Percentiles rank a stretch among this genome's conserved stretches.
phyloP scores from a whole-genome alignment of 2,888 invertebrate genomes.

The Cosmorhoe ocellata region DNA sequence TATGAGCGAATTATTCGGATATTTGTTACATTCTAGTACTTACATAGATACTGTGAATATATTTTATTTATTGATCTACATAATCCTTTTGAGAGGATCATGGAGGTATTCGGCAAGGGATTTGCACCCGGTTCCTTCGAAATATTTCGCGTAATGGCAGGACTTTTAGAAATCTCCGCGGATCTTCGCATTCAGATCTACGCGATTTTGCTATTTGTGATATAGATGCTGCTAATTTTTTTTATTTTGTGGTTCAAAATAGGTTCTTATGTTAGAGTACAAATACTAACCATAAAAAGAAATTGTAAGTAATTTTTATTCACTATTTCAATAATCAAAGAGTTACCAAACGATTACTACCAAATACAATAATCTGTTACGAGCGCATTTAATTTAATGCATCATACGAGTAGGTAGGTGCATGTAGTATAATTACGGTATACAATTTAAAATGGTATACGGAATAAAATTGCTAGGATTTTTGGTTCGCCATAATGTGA shows the following conservation, averaged over 20 bases:
- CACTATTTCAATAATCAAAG: no score
- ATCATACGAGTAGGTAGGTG: no score
- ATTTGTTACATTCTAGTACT: slow-evolving; percentile 35
- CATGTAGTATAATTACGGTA: no score
- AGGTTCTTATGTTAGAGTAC: no score
- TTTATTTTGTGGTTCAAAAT: no score
- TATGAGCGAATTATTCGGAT: slow-evolving; percentile 58
- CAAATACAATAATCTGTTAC: no score
- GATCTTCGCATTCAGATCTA: neutral
- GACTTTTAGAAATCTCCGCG: neutral
- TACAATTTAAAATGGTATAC: no score
- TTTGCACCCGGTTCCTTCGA: slow-evolving; percentile 20
- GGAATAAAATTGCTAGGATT: slow-evolving; percentile 1
- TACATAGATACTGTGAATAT: slow-evolving; percentile 39
- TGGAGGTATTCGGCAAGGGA: slow-evolving; percentile 35
- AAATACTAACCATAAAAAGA: no score
- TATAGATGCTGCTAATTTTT: no score
- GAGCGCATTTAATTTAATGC: no score
- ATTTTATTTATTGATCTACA: slow-evolving; percentile 61
- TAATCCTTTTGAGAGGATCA: slow-evolving; percentile 47
- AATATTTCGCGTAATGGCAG: slow-evolving; percentile 1
- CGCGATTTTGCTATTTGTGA: slow-evolving; percentile 1
- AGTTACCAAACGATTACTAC: no score
- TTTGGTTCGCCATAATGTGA: neutral
- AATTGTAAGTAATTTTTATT: no score